Evolutionary conservation across 2,797 vertebrate species (phyloP), one percentile per base, ranked within the genome.

Genomic region (Sebastes alutus): DNA sequence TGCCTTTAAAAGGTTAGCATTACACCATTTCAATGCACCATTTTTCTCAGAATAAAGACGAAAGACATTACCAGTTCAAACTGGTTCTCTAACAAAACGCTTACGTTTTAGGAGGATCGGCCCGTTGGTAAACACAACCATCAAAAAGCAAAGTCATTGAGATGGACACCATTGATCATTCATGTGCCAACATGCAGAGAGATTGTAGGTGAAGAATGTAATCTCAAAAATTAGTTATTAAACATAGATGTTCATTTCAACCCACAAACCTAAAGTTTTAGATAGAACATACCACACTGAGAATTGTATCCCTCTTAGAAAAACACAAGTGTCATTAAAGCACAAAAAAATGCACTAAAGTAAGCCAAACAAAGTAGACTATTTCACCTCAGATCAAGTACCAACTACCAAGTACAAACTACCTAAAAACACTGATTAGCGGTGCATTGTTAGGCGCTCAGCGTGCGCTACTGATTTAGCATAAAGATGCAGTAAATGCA

Each of bases 1-100:
- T 66, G 64, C 62, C 30, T 80, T 80, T 35, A 79, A 35, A 85
- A 33, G 60, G 72, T 61, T 18, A 60, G 14, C 12, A 23, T 68
- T 65, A 65, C 27, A 74, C 49, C 12, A 18, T 71, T 63, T 33
- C 46, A 60, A 52, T 33, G 32, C 38, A 32, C 7, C 2, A 2
- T 49, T 49, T 62, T 58, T 13, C 10, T 58, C 35, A 22, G 4
- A 23, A 54, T n/a, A 62, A 27, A 30, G 16, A 46, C 1, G 5
- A 62, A 27, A 30, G 16, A 46, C 1, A 7, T 22, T 7, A 59
- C 14, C 33, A 14, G n/a, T 3, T 59, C 1, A 66, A 46, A 71
- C n/a, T 3, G 6, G 38, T 71, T 56, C 5, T 25, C 35, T 23
- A 12, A 7, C 13, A 56, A 46, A 54, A 23, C 23, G 8, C n/a